Evolutionary conservation across 2,888 invertebrate species (phyloP), one percentile per base, ranked within the genome.

Genomic region (Argyresthia goedartella): DNA sequence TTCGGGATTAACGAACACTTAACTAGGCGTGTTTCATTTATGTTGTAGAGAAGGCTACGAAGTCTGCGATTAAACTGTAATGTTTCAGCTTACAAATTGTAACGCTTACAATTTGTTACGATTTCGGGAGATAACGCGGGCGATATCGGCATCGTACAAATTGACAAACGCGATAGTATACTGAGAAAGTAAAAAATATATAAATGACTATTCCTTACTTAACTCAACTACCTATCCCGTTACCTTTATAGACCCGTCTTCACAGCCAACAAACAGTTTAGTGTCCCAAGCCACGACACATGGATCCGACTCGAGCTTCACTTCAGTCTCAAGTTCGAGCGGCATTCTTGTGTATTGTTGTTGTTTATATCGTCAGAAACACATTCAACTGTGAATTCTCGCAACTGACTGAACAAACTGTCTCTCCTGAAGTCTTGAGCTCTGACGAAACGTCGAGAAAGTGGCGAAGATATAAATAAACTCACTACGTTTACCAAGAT

Each of bases 191-290:
- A n/a, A n/a, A n/a, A n/a, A n/a, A n/a, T n/a, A n/a, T n/a, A 6
- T 25, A 25, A 25, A 25, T 25, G 25, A 25, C 25, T 25, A 25
- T 4, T 25, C 25, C 25, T 25, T 4, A 25, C 25, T 25, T 6
- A 25, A 4, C 25, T 25, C 25, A 25, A 25, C 25, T 25, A 25
- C 25, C 2, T 25, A 25, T 25, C 25, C 6, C 25, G 25, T 76
- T 67, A 84, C 85, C 59, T 69, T 70, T 55, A 86, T 74, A 33
- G 62, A 68, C 43, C 86, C 85, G 59, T 73, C 73, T 60, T 80
- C 84, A 15, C 71, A 68, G 16, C 84, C 85, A 54, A 81, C 70
- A 63, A 71, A 81, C 42, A 86, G 62, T 57, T 71, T 70, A 13
- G 62, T 61, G 54, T 79, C 72, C 77, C 75, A 85, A 49, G 74